Base-by-base conservation (phyloP, 2,797 vertebrate genomes). In the Salarias fasciatus region DNA sequence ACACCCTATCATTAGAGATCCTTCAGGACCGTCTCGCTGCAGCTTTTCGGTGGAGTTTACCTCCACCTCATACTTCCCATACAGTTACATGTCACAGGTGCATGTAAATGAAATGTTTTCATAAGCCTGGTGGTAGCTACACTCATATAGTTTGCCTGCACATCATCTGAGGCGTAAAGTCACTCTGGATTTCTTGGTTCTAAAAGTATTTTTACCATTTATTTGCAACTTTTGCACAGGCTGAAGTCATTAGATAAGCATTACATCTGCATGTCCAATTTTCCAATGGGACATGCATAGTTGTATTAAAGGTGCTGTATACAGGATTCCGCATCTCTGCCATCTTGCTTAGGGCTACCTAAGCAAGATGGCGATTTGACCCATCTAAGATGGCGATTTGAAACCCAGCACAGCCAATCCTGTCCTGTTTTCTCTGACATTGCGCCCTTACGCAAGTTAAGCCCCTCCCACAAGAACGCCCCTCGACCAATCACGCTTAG, bases 141-240 rank as follows among this genome's bases (percentile, higher is more conserved):
- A 75, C 51, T 60, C 45, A 57, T 62, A 66, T 1, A 43, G 9
- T 33, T 31, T 1, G 18, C 29, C 49, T 72, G 40, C 40, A 49
- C 55, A 62, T 53, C 33, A 42, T 53, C 45, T 29, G 63, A 29
- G 67, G 42, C 60, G 37, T 42, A 64, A 63, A 73, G 55, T 63
- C 49, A 66, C n/a, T 71, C 69, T 48, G 37, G 35, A 55, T 73
- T 77, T 63, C 53, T 40, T 68, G 9, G 14, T 42, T 57, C 18
- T 5, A 3, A 3, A 47, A 68, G 61, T 72, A 64, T 82, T 53
- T 67, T n/a, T 58, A 50, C 52, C 44, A 29, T 59, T 71, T 62
- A 44, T 63, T 66, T 75, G 55, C 63, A 50, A 33, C 4, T 58
- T 31, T 37, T 59, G 35, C 44, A 49, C 60, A 29, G 3, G 5